Conservation (phyloP, 2,888 invertebrate species). For the Melieria crassipennis region DNA sequence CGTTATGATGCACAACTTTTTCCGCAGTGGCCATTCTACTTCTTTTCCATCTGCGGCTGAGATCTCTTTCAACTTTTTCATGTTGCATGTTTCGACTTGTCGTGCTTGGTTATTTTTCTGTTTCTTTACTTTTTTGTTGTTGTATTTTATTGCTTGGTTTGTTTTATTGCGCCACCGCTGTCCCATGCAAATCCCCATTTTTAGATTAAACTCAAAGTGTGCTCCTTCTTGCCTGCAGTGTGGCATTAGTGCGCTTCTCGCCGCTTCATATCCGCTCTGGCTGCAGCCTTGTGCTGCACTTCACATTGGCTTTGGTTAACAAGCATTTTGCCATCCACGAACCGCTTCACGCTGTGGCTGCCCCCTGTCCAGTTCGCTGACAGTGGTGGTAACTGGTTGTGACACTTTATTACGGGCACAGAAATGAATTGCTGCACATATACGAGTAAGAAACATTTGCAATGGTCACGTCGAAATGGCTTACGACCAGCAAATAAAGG, state of each 20-base stretch:
- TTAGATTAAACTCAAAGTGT: conserved; percentile 44
- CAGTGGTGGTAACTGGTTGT: conserved; percentile 30
- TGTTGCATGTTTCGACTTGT: neutral
- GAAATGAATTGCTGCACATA: neutral
- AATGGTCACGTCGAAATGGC: neutral
- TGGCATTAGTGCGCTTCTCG: conserved; percentile 41
- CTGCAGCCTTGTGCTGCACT: conserved; percentile 17
- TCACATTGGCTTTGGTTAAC: neutral
- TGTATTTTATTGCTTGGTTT: conserved; percentile 45
- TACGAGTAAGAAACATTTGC: conserved; percentile 18
- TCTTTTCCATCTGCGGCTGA: too few relatives aligned
- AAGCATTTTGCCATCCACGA: too few relatives aligned
- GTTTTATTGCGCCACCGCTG: conserved; percentile 48
- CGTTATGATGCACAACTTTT: too few relatives aligned
- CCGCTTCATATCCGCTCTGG: conserved; percentile 46
- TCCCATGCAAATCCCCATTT: conserved; percentile 54
- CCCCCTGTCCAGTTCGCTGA: conserved; percentile 20
- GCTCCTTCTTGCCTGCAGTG: too few relatives aligned
- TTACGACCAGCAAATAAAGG: neutral
- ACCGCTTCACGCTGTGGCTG: neutral
- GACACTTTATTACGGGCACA: conserved; percentile 24
- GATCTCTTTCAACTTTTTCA: neutral
- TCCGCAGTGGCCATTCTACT: too few relatives aligned
- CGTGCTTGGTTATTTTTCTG: neutral
- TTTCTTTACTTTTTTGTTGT: neutral